Evolutionary conservation across 2,797 vertebrate species (phyloP).

Genomic region (Chiroxiphia lanceolata): DNA sequence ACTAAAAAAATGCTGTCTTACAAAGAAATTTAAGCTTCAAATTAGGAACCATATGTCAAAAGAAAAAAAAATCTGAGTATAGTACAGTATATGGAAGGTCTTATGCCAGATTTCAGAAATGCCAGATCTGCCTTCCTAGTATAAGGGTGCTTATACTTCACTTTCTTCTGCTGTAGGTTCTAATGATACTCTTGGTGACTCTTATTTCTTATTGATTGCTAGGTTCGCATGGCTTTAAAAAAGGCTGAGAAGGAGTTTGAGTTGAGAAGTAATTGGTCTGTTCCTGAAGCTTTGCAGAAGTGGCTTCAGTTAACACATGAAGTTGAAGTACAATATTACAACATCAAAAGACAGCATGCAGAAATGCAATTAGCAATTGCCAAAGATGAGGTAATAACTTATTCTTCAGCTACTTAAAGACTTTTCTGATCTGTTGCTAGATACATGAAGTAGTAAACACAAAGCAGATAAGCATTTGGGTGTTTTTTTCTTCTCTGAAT

Average conservation of each 20-base stretch:
- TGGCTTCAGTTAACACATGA: conserved; percentile 98
- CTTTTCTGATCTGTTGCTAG: not conserved
- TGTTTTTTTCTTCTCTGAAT: not conserved
- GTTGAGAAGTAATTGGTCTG: conserved; percentile 90
- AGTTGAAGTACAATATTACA: conserved; percentile 99
- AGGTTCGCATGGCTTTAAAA: conserved; percentile 97
- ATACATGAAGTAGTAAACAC: not conserved
- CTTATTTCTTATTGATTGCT: not conserved
- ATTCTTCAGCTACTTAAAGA: not conserved
- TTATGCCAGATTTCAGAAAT: not conserved
- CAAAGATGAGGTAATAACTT: conserved; percentile 90
- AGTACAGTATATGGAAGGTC: not conserved
- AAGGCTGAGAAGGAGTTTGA: conserved; percentile 97
- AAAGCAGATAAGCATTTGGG: not conserved
- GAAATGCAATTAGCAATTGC: conserved; percentile 92
- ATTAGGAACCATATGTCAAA: not conserved
- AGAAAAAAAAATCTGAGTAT: not conserved
- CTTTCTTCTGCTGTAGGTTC: not conserved
- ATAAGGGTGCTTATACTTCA: not conserved
- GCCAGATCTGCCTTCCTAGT: not conserved
- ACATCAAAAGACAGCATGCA: conserved; percentile 96
- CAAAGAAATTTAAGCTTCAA: not conserved
- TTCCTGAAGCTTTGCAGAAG: conserved; percentile 95
- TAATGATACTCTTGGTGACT: not conserved
- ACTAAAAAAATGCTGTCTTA: not conserved